Evolutionary conservation across 2,113 vertebrate species (phyloP).

Genomic region (Hyperopisus bebe): DNA sequence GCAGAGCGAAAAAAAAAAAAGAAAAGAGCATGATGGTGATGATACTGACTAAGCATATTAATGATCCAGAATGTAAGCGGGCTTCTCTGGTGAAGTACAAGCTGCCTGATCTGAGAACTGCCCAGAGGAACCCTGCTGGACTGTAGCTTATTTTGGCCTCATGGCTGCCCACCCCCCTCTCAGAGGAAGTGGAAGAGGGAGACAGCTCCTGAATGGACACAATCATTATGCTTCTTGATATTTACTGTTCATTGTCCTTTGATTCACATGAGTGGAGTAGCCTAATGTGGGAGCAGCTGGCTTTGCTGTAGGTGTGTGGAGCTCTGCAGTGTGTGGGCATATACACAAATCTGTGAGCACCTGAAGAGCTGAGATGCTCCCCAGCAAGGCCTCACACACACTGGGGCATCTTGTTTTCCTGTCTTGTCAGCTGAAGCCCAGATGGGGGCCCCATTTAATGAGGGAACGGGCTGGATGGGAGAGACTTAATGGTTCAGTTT

Average conservation of each 20-base stretch:
- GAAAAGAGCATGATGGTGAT: neutral
- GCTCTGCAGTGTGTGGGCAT: neutral
- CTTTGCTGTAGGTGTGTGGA: constrained; percentile 27
- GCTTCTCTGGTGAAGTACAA: constrained; percentile 13
- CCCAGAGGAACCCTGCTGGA: constrained; percentile 35
- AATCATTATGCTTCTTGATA: neutral
- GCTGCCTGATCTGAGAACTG: constrained; percentile 33
- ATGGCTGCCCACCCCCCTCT: constrained; percentile 31
- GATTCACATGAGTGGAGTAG: constrained; percentile 44
- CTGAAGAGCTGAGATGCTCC: neutral
- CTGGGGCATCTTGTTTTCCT: neutral
- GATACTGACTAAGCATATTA: neutral
- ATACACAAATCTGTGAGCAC: neutral
- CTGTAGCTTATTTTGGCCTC: constrained; percentile 47
- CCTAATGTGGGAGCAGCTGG: constrained; percentile 47
- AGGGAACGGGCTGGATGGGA: neutral
- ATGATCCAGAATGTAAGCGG: constrained; percentile 9
- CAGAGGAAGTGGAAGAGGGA: neutral
- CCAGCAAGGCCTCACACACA: neutral
- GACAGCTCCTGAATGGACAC: neutral
- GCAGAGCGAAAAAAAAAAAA: neutral
- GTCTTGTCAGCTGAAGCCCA: neutral
- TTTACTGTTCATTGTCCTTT: constrained; percentile 26
- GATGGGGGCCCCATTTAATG: neutral
- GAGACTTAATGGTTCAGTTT: neutral